Percentiles rank a stretch among this genome's conserved stretches.
These are phyloP conservation scores for Rhynchomys soricoides DNA, from an alignment of 2,113 vertebrate species.

Conservation along the genomic window DNA sequence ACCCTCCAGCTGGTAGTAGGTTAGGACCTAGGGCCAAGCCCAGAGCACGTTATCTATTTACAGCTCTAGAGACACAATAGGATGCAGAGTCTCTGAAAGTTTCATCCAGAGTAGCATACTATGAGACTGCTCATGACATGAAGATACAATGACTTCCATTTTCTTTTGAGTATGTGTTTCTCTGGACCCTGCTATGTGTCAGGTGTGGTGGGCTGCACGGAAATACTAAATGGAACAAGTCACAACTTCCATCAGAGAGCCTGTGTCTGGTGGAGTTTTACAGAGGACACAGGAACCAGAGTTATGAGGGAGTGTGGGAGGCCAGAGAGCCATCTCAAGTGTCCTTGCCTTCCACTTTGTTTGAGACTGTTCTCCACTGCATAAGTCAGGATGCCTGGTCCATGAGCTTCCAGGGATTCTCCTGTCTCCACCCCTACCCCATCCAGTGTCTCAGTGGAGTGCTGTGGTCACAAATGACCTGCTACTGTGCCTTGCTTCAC, in stretches of 20 bases:
- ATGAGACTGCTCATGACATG: not conserved
- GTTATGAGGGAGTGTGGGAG: not conserved
- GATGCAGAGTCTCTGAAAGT: not conserved
- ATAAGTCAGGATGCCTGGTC: not conserved
- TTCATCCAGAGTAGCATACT: conserved; percentile 21
- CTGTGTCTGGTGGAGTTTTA: not conserved
- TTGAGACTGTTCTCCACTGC: not conserved
- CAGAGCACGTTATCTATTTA: not conserved
- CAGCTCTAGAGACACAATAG: not conserved
- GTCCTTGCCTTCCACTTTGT: not conserved
- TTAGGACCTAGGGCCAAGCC: conserved; percentile 57
- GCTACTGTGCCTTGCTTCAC: not conserved
- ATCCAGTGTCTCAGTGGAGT: not conserved
- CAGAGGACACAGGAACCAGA: not conserved
- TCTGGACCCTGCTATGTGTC: not conserved
- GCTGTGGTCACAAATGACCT: not conserved
- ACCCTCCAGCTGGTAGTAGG: not conserved
- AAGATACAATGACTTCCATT: conserved; percentile 17
- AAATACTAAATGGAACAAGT: not conserved
- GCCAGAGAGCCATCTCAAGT: not conserved
- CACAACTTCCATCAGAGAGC: not conserved
- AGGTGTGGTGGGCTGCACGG: not conserved
- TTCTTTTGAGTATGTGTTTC: not conserved
- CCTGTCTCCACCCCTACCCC: not conserved
- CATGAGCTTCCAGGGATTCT: not conserved